Evolutionary conservation across 1,140 invertebrate genomes (phyloP).

Genomic region (Leptinotarsa undecemlineata): DNA sequence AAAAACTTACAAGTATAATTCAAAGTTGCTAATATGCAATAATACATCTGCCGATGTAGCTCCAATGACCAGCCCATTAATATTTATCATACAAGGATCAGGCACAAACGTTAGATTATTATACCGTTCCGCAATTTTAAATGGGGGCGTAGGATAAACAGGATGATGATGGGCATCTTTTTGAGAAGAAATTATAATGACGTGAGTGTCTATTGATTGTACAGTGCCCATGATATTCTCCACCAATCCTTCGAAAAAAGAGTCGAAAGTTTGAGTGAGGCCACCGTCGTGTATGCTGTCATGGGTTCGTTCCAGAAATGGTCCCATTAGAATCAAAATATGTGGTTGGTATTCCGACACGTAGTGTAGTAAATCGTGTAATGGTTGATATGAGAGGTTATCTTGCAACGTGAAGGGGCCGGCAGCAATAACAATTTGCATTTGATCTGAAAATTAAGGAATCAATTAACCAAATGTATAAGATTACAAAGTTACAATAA

Average conservation of each 20-base stretch:
- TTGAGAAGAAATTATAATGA: constrained; percentile 74
- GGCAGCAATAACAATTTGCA: constrained; percentile 75
- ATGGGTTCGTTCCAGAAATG: constrained; percentile 78
- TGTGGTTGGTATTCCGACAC: constrained; percentile 74
- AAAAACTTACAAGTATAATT: constrained; percentile 35
- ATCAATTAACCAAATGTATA: not conserved
- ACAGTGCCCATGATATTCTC: constrained; percentile 63
- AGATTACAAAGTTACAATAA: not conserved
- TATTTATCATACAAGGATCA: constrained; percentile 79
- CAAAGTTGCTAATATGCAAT: constrained; percentile 42
- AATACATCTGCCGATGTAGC: constrained; percentile 75
- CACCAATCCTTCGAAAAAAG: constrained; percentile 72
- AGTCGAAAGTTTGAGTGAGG: constrained; percentile 67
- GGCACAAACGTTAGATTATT: constrained; percentile 66
- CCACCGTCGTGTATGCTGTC: constrained; percentile 62
- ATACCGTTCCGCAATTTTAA: constrained; percentile 58
- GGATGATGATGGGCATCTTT: constrained; percentile 76
- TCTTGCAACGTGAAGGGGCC: constrained; percentile 83
- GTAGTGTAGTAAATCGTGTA: constrained; percentile 75
- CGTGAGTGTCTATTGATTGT: constrained; percentile 61
- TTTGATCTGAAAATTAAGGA: constrained; percentile 40
- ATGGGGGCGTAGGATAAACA: constrained; percentile 83
- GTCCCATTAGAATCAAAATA: constrained; percentile 79
- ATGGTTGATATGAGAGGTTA: constrained; percentile 77
- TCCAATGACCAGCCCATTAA: constrained; percentile 77